These are phyloP conservation scores for Sinonovacula constricta DNA, from an alignment of 1,140 invertebrate species.

Conservation along the genomic window DNA sequence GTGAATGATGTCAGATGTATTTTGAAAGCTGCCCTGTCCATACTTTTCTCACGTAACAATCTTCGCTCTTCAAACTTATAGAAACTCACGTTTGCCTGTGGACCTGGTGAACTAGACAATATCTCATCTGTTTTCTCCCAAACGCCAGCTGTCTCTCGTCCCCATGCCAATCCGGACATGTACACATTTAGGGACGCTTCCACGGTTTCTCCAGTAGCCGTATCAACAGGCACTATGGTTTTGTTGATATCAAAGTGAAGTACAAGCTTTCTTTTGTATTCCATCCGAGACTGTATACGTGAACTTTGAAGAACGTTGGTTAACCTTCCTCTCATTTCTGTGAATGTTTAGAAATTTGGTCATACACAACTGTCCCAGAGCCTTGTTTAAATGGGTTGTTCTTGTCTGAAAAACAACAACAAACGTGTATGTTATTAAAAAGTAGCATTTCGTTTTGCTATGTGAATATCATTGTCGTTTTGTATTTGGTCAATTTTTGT, in stretches of 20 bases:
- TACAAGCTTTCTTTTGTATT: conserved; percentile 43
- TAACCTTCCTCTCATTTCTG: too few relatives aligned
- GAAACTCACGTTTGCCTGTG: conserved; percentile 22
- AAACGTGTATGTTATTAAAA: too few relatives aligned
- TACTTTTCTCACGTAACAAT: background rate
- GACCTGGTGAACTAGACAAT: background rate
- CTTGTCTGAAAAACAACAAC: too few relatives aligned
- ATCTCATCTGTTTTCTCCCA: conserved; percentile 17
- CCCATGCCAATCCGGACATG: conserved; percentile 33
- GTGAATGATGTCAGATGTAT: conserved; percentile 39
- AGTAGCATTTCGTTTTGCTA: too few relatives aligned
- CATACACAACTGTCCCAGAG: too few relatives aligned
- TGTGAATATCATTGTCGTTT: too few relatives aligned
- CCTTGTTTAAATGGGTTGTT: too few relatives aligned
- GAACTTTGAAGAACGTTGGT: too few relatives aligned
- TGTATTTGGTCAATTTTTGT: too few relatives aligned
- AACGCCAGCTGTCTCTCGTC: conserved; percentile 29
- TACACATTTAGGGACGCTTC: conserved; percentile 40
- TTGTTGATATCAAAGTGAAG: conserved; percentile 50
- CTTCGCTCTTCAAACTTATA: conserved; percentile 44
- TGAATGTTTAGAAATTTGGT: too few relatives aligned
- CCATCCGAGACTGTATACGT: too few relatives aligned
- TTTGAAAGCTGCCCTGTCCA: conserved; percentile 5
- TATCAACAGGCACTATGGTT: conserved; percentile 50
- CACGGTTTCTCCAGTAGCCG: conserved; percentile 46